These are phyloP conservation scores for Peromyscus californicus DNA, from an alignment of 2,113 vertebrate species.

Conservation along the genomic window DNA sequence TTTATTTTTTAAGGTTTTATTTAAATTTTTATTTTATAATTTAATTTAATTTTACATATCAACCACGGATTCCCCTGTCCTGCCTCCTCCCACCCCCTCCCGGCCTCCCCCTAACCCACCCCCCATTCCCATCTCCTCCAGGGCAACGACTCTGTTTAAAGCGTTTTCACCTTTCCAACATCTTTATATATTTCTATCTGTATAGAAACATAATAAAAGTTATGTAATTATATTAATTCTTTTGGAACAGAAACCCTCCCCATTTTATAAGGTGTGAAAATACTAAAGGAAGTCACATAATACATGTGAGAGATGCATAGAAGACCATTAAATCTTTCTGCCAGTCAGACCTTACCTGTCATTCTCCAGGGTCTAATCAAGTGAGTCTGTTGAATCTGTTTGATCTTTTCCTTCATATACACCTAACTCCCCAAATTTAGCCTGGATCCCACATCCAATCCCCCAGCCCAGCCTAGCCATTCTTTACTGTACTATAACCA, in stretches of 20 bases:
- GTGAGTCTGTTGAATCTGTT: background rate
- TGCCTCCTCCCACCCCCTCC: too few species aligned
- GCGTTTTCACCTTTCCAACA: background rate
- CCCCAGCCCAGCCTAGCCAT: background rate
- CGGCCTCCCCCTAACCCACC: too few species aligned
- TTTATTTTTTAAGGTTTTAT: too few species aligned
- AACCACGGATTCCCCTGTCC: too few species aligned
- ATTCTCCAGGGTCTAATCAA: background rate
- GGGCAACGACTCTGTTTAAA: background rate
- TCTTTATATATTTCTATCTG: background rate
- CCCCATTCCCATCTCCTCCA: too few species aligned
- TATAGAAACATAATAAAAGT: background rate
- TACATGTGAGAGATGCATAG: background rate
- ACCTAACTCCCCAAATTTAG: background rate
- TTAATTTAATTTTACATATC: too few species aligned
- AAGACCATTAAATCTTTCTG: background rate
- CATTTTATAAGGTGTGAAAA: background rate
- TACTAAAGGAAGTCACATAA: background rate
- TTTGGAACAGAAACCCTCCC: background rate
- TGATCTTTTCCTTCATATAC: background rate
- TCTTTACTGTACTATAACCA: background rate
- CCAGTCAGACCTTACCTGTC: background rate
- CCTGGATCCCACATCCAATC: background rate
- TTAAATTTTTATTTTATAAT: too few species aligned
- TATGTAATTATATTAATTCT: background rate